Evolutionary conservation across 1,140 invertebrate species (phyloP), one percentile per base, ranked within the genome.

Genomic region (Bradynema listronoti): DNA sequence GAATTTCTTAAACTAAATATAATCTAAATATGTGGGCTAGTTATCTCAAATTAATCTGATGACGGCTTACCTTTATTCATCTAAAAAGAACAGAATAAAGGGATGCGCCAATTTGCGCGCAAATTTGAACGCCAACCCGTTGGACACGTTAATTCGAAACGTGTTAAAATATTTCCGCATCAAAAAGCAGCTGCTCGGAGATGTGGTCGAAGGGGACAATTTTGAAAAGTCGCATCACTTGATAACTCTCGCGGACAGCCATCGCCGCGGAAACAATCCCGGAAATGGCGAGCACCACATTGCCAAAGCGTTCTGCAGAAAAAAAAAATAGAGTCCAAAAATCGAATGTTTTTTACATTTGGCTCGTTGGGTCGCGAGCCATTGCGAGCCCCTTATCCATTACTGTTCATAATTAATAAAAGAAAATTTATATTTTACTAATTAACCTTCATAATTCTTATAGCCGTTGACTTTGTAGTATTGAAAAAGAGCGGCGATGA

Each of bases 201-300:
- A 75, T 62, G 3, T 50, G 56, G 49, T 78, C 76, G 53, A 75
- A 75, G 9, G 62, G 63, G 14, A 75, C 74, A 34, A 75, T 78
- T 51, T 73, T 73, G 62, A 75, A 75, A 4, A 75, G 51, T n/a
- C 76, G 57, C 76, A 75, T 74, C 34, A 78, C 75, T 60, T 75
- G 72, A 50, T 75, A 75, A 41, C 63, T 66, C 50, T 75, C 73
- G 2, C 78, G 53, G 58, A 74, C 76, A 2, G 76, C 66, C 5
- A 71, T 63, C 1, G 73, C 73, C n/a, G 73, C 73, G 4, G 76
- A 73, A 9, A 77, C 60, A 25, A 75, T 71, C 32, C 73, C 73
- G 7, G 72, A 78, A 45, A 78, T 62, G 19, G 67, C 69, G 14
- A 78, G 58, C 29, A 75, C 59, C 19, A 75, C 54, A 51, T 78